phyloP scores from a whole-genome alignment of 2,113 vertebrate species.

The Pelobates fuscus region DNA sequence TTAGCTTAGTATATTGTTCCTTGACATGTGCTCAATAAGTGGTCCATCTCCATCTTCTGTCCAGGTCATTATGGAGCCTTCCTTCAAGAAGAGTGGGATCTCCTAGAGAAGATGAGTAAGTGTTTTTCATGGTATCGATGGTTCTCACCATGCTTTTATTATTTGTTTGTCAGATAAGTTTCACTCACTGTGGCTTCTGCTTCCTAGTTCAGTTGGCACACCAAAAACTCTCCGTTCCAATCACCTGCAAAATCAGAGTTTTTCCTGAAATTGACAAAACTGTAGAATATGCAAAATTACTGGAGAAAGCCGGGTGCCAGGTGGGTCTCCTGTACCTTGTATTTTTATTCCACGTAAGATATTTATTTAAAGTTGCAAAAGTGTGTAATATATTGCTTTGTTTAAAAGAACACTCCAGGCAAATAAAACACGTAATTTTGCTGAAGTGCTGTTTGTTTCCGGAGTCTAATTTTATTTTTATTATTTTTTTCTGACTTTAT shows the following conservation, averaged over 20 bases:
- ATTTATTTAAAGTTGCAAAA: no score
- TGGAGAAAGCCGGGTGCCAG: constrained; percentile 96
- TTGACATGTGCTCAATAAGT: no score
- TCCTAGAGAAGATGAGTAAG: constrained; percentile 93
- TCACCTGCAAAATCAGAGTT: constrained; percentile 97
- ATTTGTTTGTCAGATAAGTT: neutral
- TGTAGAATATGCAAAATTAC: constrained; percentile 89
- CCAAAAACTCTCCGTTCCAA: constrained; percentile 89
- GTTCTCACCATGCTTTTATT: neutral
- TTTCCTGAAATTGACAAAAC: constrained; percentile 92
- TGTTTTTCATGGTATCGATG: constrained; percentile 19
- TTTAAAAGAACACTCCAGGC: no score
- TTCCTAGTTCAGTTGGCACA: constrained; percentile 84
- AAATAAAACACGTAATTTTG: no score
- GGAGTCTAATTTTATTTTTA: no score
- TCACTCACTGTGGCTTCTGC: constrained; percentile 34
- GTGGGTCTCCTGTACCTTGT: constrained; percentile 71
- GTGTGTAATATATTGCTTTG: no score
- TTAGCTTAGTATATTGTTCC: no score
- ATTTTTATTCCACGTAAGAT: no score
- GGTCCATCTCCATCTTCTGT: no score
- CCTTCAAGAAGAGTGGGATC: constrained; percentile 94
- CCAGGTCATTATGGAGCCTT: constrained; percentile 93
- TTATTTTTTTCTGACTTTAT: no score
- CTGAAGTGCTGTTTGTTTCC: no score